Evolutionary conservation across 2,888 invertebrate species (phyloP), one percentile per base, ranked within the genome.

Genomic region (Crematogaster levior): DNA sequence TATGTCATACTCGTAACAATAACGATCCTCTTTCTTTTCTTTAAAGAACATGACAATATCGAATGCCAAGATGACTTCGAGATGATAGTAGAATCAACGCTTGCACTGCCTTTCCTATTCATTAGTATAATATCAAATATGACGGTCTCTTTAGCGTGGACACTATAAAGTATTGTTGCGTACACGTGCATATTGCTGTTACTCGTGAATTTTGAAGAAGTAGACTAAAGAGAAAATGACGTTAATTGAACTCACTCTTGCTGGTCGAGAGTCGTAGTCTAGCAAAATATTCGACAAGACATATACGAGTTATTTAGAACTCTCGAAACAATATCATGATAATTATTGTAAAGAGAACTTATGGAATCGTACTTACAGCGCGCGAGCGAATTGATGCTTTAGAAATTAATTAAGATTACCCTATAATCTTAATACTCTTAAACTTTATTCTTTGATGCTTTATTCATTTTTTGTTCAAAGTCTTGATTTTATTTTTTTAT

Each of bases 101-200:
- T 92, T 92, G 91, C 93, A 93, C 93, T 93, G 93, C 93, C 93
- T 92, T 88, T 90, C 86, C 87, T 88, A 87, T 87, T 90, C 82
- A 84, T 88, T 90, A 85, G 85, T 85, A 85, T 88, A 88, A 88
- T 84, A 72, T 86, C 75, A 70, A 86, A 88, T 85, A 77, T 84
- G 85, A 85, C 87, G 88, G 87, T 89, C 87, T 88, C 87, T 86
- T 85, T 87, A 79, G 80, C 81, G 84, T 83, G 87, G 83, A 82
- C 75, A 80, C 46, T 81, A 48, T 46, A 30, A 68, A 86, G 58
- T 72, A 82, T 86, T 86, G 84, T 89, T 87, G 84, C 88, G 72
- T 82, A 81, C 77, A 85, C 74, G 53, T 66, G 60, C 79, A 73
- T 82, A 80, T 86, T 70, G 83, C 79, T 84, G 81, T 85, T 81